These are phyloP conservation scores for Pachycephus smyrnensis DNA, from an alignment of 2,888 invertebrate species.

Conservation along the genomic window DNA sequence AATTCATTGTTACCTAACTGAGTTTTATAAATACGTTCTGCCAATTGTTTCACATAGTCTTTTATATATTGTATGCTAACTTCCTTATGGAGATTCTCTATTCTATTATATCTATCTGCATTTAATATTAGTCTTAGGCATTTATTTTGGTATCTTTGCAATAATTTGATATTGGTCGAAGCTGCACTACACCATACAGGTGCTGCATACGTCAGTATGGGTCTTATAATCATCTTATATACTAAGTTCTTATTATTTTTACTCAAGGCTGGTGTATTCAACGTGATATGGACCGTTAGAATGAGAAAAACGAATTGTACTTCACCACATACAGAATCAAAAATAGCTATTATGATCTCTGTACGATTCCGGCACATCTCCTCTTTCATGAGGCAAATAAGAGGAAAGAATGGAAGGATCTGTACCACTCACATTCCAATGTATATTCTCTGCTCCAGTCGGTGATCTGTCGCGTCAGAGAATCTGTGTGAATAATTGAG, in stretches of 20 bases:
- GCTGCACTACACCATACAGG: conserved; percentile 39
- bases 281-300: too few species aligned
- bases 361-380: too few species aligned
- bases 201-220: conserved; percentile 40
- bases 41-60: conserved; percentile 20
- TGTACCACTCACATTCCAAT: too few species aligned
- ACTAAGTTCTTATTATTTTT: conserved; percentile 39
- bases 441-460: too few species aligned
- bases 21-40: conserved; percentile 22
- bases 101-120: conserved; percentile 25
- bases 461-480: too few species aligned
- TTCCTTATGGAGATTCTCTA: conserved; percentile 25
- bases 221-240: conserved; percentile 39
- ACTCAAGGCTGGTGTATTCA: conserved; percentile 23
- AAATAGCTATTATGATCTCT: too few species aligned
- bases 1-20: conserved; percentile 14
- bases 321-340: too few species aligned
- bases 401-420: too few species aligned
- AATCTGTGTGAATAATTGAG: too few species aligned
- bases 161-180: conserved; percentile 15
- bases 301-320: too few species aligned
- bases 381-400: too few species aligned
- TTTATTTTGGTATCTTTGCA: conserved; percentile 41
- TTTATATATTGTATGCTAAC: conserved; percentile 18
- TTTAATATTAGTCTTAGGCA: conserved; percentile 28